Evolutionary conservation across 2,113 vertebrate genomes (phyloP).

Genomic region (Mastomys natalensis): DNA sequence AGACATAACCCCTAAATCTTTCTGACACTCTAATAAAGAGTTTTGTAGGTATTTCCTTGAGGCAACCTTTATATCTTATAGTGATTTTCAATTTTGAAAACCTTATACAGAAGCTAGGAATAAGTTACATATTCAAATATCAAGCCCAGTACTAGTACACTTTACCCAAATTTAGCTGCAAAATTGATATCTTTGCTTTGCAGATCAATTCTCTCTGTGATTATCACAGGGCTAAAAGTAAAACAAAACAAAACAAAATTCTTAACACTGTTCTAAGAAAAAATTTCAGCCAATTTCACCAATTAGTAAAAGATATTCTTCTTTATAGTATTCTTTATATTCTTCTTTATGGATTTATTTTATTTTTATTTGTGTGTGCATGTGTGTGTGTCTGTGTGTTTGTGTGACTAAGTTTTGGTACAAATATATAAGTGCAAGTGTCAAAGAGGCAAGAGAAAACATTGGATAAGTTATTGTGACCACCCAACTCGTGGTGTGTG

Average conservation of each 20-base stretch:
- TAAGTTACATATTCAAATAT: neutral
- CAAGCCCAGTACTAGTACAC: neutral
- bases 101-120: neutral
- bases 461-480: neutral
- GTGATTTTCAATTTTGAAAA: neutral
- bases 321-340: neutral
- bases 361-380: no score
- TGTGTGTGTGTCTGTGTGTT: neutral
- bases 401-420: neutral
- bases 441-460: neutral
- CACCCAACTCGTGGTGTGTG: no score
- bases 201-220: neutral
- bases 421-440: neutral
- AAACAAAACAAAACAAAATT: neutral
- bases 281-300: neutral
- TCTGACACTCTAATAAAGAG: neutral
- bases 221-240: neutral
- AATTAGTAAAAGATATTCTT: neutral
- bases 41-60: neutral
- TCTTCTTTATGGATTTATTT: neutral
- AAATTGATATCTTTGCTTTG: neutral
- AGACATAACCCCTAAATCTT: neutral
- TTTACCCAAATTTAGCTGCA: neutral
- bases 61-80: neutral
- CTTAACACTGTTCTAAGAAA: neutral